Base-by-base conservation (phyloP, 2,888 invertebrate genomes). In the Xestia c-nigrum region DNA sequence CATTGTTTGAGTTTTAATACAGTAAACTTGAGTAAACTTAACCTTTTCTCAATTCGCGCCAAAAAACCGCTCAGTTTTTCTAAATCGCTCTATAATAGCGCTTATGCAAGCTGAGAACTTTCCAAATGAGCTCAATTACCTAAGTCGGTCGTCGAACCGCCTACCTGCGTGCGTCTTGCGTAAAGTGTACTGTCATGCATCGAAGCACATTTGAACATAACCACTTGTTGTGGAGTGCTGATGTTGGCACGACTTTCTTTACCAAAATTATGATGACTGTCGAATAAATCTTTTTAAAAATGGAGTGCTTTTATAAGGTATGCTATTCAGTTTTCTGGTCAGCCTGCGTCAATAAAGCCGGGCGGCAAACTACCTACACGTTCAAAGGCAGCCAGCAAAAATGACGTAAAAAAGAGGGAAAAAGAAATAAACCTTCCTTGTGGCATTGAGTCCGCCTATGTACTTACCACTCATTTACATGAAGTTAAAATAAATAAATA, bases 161-260 rank as follows among this genome's bases (percentile, higher is more conserved):
- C 16, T 65, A 71, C 68, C 57, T 69, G 31, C 31, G 31, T 59
- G 74, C 57, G 59, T 63, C 38, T 72, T 72, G 64, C 47, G 80
- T 78, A 85, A 85, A 76, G 46, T 84, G 6, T 57, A 59, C 72
- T 64, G 77, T 78, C 78, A 88, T 79, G 88, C 88, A 81, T 68
- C 64, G 64, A 12, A 64, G 76, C 65, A 72, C 83, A 77, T 74
- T 80, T 50, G 65, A 65, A 21, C 72, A 43, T 55, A 84, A 75
- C 80, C 40, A 64, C 72, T 74, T 79, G 55, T 65, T 67, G 55
- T 46, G n/a, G 40, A 77, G 19, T 21, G 76, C 67, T 76, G 64
- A 65, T 19, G 76, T 63, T 72, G 64, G 50, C n/a, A 4, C 24
- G 50, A 68, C 24, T 78, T 83, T 84, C 59, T 74, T 74, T 57